Percentiles rank a stretch among this genome's conserved stretches.
Conservation (phyloP, 2,113 vertebrate species). For the Sigmodon hispidus region DNA sequence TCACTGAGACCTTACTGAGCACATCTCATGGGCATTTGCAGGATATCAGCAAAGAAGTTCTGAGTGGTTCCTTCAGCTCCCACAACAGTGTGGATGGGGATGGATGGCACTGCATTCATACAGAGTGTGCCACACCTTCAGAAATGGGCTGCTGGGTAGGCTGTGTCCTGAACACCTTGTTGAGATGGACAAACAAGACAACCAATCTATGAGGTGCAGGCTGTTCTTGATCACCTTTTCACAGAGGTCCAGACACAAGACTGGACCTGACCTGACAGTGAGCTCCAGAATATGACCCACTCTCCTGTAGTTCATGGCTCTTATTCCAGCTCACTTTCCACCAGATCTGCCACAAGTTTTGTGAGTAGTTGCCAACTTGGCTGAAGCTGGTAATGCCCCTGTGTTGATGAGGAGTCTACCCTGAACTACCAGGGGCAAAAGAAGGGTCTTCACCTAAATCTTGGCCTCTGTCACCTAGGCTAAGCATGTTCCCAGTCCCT, state of each 20-base stretch:
- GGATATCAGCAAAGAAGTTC: not conserved
- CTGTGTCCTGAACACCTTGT: not conserved
- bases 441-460: not conserved
- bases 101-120: not conserved
- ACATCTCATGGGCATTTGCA: rapidly evolving
- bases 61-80: not conserved
- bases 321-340: not conserved
- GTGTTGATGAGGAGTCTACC: not conserved
- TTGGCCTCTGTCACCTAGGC: not conserved
- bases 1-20: not conserved
- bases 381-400: not conserved
- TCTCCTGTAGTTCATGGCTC: not conserved
- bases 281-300: not conserved
- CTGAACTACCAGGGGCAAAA: not conserved
- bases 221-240: not conserved
- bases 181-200: not conserved
- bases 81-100: not conserved
- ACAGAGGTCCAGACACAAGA: not conserved
- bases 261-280: not conserved
- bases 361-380: not conserved
- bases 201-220: not conserved
- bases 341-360: no score
- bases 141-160: not conserved
- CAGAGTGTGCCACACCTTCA: no score
- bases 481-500: not conserved